A percentile compares a stretch with the other conserved stretches of the same genome.
These are phyloP conservation scores for Eulemur macaco DNA, from an alignment of 2,113 vertebrate genomes.

Conservation along the genomic window DNA sequence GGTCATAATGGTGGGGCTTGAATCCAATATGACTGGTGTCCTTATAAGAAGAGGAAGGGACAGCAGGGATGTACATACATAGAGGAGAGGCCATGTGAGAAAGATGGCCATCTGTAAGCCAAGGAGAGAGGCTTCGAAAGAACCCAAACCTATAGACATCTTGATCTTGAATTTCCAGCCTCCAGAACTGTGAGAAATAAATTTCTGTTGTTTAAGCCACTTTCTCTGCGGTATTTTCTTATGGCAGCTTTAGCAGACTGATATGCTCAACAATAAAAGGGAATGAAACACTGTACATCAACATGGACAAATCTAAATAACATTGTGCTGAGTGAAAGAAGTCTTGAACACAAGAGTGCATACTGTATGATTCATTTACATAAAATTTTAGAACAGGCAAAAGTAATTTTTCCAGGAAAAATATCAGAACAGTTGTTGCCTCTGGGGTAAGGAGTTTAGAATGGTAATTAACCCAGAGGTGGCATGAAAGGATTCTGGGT, in stretches of 20 bases:
- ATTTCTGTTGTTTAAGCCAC: neutral
- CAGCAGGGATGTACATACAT: neutral
- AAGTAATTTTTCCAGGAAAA: neutral
- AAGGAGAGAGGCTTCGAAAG: neutral
- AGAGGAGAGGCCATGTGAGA: neutral
- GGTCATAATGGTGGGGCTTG: neutral
- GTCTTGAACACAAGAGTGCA: neutral
- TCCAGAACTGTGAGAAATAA: neutral
- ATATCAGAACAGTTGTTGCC: neutral
- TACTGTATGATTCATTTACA: neutral
- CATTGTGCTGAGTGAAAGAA: neutral
- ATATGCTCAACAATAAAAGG: neutral
- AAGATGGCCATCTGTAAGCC: neutral
- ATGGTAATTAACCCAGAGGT: neutral
- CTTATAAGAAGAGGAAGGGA: neutral
- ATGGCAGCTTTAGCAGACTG: neutral
- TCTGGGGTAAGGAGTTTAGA: neutral
- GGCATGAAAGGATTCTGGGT: neutral
- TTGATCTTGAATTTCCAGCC: neutral
- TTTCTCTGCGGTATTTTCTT: neutral
- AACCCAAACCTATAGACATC: neutral
- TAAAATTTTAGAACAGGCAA: neutral
- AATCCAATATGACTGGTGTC: neutral
- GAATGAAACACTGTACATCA: neutral
- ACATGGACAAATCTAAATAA: neutral